Percentiles rank a stretch among this genome's conserved stretches.
Evolutionary conservation across 1,140 invertebrate species (phyloP).

Genomic region (Amphibalanus amphitrite): DNA sequence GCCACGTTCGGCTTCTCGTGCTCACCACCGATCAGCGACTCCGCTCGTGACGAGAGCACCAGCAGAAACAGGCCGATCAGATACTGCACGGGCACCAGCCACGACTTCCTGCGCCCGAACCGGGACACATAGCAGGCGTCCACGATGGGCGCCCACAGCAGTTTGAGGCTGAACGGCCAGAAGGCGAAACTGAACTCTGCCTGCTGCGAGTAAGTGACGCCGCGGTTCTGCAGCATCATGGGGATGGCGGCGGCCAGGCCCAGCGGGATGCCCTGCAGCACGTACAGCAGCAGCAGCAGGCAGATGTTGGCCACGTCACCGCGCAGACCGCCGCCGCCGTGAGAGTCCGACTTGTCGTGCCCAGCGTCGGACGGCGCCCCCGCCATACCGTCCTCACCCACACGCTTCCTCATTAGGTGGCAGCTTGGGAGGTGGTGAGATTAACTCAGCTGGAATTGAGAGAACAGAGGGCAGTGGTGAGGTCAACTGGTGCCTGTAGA

Average conservation of each 20-base stretch:
- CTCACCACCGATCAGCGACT: constrained; percentile 47
- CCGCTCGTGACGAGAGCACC: constrained; percentile 51
- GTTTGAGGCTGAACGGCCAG: constrained; percentile 96
- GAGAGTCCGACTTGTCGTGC: too few species aligned
- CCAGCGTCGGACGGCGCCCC: background rate
- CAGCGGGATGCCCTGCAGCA: constrained; percentile 89
- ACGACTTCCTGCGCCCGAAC: constrained; percentile 89
- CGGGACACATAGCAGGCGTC: constrained; percentile 67
- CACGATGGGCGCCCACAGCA: constrained; percentile 95
- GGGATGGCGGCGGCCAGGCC: constrained; percentile 85
- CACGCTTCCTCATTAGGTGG: background rate
- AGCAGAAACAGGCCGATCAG: constrained; percentile 61
- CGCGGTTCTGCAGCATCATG: constrained; percentile 80
- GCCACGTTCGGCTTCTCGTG: constrained; percentile 51
- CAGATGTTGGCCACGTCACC: constrained; percentile 37
- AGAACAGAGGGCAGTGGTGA: too few species aligned
- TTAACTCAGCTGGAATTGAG: too few species aligned
- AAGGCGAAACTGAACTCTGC: constrained; percentile 96
- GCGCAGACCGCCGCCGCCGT: constrained; percentile 6
- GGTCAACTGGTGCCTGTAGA: too few species aligned
- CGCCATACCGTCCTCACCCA: background rate
- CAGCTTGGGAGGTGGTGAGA: too few species aligned
- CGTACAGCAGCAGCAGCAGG: constrained; percentile 75
- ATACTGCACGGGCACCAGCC: constrained; percentile 85
- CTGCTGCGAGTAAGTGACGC: constrained; percentile 74